These are phyloP conservation scores for cattle (Bos taurus) DNA, from an alignment of 2,113 vertebrate species.

Conservation along the genomic window DNA sequence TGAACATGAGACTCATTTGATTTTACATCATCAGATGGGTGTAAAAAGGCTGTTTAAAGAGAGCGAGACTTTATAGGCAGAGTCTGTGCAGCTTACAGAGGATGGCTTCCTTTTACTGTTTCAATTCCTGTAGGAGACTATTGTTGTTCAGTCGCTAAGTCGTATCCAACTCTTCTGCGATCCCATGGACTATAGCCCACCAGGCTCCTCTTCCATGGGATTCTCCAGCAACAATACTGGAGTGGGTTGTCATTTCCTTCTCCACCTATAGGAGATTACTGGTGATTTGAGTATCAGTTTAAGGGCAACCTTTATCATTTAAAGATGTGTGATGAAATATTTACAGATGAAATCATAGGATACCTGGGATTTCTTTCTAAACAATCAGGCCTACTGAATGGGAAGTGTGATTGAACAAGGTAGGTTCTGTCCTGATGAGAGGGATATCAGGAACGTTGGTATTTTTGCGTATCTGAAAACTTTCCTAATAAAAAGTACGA, in stretches of 20 bases:
- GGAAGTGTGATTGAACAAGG: fast-evolving
- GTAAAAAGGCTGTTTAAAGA: background rate
- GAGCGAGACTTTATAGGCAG: background rate
- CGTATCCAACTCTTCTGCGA: background rate
- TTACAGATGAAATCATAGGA: background rate
- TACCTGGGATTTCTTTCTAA: background rate
- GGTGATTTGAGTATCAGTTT: background rate
- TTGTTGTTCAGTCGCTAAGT: background rate
- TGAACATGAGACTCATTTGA: background rate
- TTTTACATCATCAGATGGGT: background rate
- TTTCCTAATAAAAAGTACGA: background rate
- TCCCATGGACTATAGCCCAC: background rate
- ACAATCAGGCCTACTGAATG: background rate
- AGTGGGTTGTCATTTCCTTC: background rate
- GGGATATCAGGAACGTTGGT: fast-evolving
- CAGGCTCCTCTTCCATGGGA: background rate
- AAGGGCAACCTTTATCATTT: background rate
- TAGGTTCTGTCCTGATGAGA: background rate
- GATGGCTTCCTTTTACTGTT: background rate
- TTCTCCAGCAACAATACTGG: background rate
- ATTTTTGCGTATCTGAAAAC: background rate
- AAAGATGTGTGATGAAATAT: background rate
- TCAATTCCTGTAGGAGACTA: background rate
- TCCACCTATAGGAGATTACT: background rate
- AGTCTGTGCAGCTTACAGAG: no score